Evolutionary conservation across 2,797 vertebrate species (phyloP).

Genomic region (Thamnophis elegans): DNA sequence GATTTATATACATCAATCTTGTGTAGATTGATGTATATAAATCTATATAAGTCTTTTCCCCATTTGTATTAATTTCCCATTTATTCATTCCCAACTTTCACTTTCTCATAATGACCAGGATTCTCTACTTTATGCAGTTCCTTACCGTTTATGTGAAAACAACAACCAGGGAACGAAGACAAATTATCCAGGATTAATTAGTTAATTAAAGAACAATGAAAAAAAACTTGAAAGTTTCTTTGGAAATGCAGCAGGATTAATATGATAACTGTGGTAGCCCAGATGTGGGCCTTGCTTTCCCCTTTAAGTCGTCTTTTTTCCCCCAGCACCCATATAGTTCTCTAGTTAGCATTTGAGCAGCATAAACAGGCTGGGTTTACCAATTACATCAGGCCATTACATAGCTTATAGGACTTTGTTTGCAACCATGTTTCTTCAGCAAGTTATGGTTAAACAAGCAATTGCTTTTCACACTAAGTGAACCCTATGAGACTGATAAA

Average conservation of each 20-base stretch:
- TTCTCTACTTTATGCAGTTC: neutral
- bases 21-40: too few species aligned
- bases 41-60: too few species aligned
- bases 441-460: neutral
- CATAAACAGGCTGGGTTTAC: neutral
- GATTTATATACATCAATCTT: too few species aligned
- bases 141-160: neutral
- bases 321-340: neutral
- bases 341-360: neutral
- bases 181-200: neutral
- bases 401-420: neutral
- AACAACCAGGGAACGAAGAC: neutral
- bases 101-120: neutral
- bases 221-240: neutral
- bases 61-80: too few species aligned
- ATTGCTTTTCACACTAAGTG: neutral
- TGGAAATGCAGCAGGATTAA: neutral
- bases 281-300: neutral
- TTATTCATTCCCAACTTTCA: too few species aligned
- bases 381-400: neutral
- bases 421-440: neutral
- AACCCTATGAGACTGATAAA: neutral
- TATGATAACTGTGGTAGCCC: neutral
- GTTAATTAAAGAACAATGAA: neutral
- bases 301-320: neutral